These are phyloP conservation scores for Amyelois transitella DNA, from an alignment of 1,140 invertebrate genomes.

Conservation along the genomic window DNA sequence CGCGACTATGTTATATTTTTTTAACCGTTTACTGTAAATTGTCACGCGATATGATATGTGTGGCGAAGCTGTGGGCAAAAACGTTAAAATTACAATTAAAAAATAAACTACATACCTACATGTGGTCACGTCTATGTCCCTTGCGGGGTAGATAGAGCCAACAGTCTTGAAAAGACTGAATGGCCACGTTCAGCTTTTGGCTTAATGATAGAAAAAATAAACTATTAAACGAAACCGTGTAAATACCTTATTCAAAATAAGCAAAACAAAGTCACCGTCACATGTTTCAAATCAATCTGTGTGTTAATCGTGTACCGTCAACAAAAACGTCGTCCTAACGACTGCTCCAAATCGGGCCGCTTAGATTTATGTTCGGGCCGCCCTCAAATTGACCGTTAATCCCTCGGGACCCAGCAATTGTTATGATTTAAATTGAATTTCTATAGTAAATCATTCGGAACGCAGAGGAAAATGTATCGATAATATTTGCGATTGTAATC, in stretches of 20 bases:
- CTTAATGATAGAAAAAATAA: too few relatives aligned
- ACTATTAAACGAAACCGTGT: too few relatives aligned
- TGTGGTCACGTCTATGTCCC: too few relatives aligned
- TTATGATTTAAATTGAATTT: slow-evolving; percentile 1
- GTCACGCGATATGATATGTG: neutral
- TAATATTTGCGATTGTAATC: neutral
- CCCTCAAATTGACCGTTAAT: slow-evolving; percentile 1
- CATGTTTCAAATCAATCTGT: neutral
- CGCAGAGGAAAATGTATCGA: neutral
- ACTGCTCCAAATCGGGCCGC: neutral
- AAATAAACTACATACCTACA: too few relatives aligned
- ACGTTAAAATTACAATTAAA: too few relatives aligned
- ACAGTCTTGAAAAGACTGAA: too few relatives aligned
- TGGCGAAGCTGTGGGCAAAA: neutral
- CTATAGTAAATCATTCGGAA: neutral
- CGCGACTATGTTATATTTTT: too few relatives aligned
- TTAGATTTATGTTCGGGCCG: neutral
- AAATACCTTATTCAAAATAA: too few relatives aligned
- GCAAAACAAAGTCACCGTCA: too few relatives aligned
- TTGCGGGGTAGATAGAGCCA: too few relatives aligned
- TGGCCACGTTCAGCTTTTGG: too few relatives aligned
- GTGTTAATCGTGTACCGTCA: too few relatives aligned
- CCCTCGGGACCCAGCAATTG: neutral
- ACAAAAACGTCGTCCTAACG: neutral
- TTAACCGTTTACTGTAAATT: neutral